phyloP scores from a whole-genome alignment of 2,113 vertebrate genomes.

The Lagopus leucura region DNA sequence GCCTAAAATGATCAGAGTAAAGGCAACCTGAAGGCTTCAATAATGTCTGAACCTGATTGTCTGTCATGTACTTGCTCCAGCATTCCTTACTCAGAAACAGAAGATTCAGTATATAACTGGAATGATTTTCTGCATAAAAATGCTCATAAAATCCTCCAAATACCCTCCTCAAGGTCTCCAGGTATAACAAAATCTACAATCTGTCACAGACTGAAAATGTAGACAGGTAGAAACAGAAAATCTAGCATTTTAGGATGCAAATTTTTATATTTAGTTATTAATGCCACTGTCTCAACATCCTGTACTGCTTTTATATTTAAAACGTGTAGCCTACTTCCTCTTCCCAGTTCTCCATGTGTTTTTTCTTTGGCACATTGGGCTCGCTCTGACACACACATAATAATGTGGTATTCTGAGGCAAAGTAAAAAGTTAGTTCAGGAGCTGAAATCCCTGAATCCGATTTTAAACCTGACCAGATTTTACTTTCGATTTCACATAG shows the following conservation, averaged over 20 bases:
- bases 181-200: neutral
- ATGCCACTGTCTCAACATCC: neutral
- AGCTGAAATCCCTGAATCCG: conserved; percentile 15
- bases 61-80: neutral
- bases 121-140: neutral
- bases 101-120: neutral
- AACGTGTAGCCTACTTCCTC: neutral
- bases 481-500: conserved; percentile 54
- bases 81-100: neutral
- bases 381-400: neutral
- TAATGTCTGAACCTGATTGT: neutral
- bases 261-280: neutral
- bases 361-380: neutral
- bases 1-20: neutral
- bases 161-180: neutral
- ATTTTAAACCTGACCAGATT: conserved; percentile 73
- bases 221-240: neutral
- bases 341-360: neutral
- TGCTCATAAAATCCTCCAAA: neutral
- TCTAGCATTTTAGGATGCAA: neutral
- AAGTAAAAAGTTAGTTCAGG: neutral
- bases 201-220: neutral
- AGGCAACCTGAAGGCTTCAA: neutral
- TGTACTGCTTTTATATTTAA: neutral
- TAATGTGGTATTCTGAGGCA: neutral